Evolutionary conservation across 53 echinoderm and acorn worm genomes (phyloP).

Genomic region (Echinarachnius parma): DNA sequence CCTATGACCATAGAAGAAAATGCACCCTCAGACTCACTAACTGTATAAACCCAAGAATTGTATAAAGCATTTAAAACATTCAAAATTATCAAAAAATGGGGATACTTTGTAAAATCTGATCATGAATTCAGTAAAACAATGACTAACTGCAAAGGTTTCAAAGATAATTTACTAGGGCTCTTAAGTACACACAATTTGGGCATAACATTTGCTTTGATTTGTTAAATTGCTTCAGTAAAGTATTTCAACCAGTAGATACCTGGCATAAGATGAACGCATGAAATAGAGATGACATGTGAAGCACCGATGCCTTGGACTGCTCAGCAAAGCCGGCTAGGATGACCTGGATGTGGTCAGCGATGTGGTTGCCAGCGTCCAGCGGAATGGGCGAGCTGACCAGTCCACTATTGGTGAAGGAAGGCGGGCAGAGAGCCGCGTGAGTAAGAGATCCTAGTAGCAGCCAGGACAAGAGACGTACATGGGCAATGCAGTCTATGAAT

Average conservation of each 20-base stretch:
- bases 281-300: slow-evolving; percentile 96
- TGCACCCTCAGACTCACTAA: too few species aligned
- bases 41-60: too few species aligned
- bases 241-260: slow-evolving; percentile 53
- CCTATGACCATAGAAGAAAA: too few species aligned
- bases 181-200: too few species aligned
- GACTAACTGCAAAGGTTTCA: too few species aligned
- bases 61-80: too few species aligned
- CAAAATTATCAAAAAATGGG: too few species aligned
- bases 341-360: slow-evolving; percentile 93
- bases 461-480: slow-evolving; percentile 93
- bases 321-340: slow-evolving; percentile 98
- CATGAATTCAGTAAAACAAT: too few species aligned
- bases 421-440: slow-evolving; percentile 82
- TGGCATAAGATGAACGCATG: slow-evolving; percentile 98
- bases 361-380: slow-evolving; percentile 88
- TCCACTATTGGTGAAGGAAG: slow-evolving; percentile 53
- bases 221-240: too few species aligned
- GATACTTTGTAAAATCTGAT: too few species aligned
- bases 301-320: slow-evolving; percentile 94
- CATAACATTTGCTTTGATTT: too few species aligned
- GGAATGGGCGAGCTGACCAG: slow-evolving; percentile 84
- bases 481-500: slow-evolving; percentile 98
- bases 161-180: too few species aligned
- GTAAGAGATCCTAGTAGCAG: slow-evolving; percentile 88